Percentiles rank a stretch among this genome's conserved stretches.
These are phyloP conservation scores for Poliocrania exsul DNA, from an alignment of 2,797 vertebrate species.

Conservation along the genomic window DNA sequence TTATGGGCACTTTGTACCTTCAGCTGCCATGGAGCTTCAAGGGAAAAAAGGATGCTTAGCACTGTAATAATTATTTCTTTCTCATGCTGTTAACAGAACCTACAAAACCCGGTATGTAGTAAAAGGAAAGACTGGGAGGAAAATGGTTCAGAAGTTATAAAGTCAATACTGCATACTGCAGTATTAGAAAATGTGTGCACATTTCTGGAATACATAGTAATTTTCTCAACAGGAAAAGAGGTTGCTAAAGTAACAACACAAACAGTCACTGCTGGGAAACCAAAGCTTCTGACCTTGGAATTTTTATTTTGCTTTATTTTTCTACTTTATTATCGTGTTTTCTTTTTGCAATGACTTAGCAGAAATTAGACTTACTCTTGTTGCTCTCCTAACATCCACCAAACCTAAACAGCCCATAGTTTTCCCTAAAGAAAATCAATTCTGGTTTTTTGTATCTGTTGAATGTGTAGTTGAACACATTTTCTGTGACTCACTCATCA, in stretches of 20 bases:
- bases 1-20: background rate
- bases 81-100: background rate
- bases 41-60: background rate
- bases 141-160: background rate
- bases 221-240: conserved; percentile 25
- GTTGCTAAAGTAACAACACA: background rate
- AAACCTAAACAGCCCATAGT: background rate
- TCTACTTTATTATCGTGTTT: background rate
- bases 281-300: background rate
- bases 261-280: background rate
- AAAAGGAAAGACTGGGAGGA: background rate
- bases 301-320: background rate
- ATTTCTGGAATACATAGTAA: background rate
- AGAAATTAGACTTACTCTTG: background rate
- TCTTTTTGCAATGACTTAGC: background rate
- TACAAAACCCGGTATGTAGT: background rate
- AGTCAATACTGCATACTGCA: background rate
- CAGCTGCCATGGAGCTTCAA: background rate
- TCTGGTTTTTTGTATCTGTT: background rate
- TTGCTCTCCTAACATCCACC: background rate
- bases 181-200: background rate
- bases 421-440: background rate
- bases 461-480: background rate
- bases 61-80: background rate
- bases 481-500: background rate